A percentile compares a stretch with the other conserved stretches of the same genome.
phyloP scores from a whole-genome alignment of 2,113 vertebrate species.

The Microtus montanus region DNA sequence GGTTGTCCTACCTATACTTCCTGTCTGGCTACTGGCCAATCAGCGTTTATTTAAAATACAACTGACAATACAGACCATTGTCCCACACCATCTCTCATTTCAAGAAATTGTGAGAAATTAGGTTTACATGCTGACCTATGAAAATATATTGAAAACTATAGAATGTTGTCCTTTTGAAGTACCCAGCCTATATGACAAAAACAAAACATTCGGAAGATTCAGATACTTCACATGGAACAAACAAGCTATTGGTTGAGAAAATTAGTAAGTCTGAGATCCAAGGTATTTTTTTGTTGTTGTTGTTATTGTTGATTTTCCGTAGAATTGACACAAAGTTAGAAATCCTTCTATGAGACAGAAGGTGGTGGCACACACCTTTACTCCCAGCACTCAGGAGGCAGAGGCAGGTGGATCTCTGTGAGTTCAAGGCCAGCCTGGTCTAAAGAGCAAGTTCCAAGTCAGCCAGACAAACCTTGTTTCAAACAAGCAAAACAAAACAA shows the following conservation, averaged over 20 bases:
- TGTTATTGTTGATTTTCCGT: neutral
- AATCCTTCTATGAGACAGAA: neutral
- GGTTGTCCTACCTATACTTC: no score
- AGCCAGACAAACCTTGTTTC: neutral
- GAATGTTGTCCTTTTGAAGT: slow-evolving; percentile 21
- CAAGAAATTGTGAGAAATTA: neutral
- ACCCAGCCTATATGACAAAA: neutral
- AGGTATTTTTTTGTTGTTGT: neutral
- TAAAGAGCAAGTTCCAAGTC: neutral
- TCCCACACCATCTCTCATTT: neutral
- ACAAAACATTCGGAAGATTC: slow-evolving; percentile 36
- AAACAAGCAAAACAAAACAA: neutral
- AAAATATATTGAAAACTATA: slow-evolving; percentile 38
- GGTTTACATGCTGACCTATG: neutral
- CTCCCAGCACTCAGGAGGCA: neutral
- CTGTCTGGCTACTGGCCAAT: no score
- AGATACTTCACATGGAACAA: slow-evolving; percentile 11
- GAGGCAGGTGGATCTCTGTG: neutral
- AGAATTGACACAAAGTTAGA: slow-evolving; percentile 41
- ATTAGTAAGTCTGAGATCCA: neutral
- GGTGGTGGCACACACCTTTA: neutral
- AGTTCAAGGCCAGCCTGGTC: neutral
- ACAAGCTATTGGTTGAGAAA: slow-evolving; percentile 26
- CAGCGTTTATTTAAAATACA: no score
- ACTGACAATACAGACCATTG: no score